These are phyloP conservation scores for Orthosia gothica DNA, from an alignment of 2,888 invertebrate genomes.

Conservation along the genomic window DNA sequence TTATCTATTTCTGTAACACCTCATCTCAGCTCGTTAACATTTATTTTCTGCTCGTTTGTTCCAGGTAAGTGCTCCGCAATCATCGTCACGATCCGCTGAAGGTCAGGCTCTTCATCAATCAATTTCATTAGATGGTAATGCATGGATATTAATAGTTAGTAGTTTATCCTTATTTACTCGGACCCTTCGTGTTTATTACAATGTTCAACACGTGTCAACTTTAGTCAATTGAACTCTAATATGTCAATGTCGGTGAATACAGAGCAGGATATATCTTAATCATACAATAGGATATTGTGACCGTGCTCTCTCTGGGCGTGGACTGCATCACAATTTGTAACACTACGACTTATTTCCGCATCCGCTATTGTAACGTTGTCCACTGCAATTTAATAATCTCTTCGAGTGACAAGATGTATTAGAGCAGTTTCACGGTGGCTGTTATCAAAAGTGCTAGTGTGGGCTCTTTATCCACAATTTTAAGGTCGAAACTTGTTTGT, in stretches of 20 bases:
- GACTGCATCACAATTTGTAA: constrained; percentile 78
- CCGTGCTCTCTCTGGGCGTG: constrained; percentile 52
- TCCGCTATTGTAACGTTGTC: constrained; percentile 79
- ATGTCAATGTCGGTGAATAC: constrained; percentile 63
- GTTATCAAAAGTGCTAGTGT: constrained; percentile 65
- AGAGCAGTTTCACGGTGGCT: constrained; percentile 78
- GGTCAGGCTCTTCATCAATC: constrained; percentile 69
- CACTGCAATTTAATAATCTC: constrained; percentile 86
- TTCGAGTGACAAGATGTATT: constrained; percentile 86
- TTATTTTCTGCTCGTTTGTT: constrained; percentile 76
- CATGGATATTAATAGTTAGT: constrained; percentile 40
- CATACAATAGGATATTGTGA: constrained; percentile 60
- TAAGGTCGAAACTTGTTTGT: constrained; percentile 85
- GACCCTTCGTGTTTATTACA: constrained; percentile 56
- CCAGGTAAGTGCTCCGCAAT: constrained; percentile 77
- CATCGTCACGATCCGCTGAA: constrained; percentile 66
- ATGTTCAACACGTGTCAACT: constrained; percentile 63
- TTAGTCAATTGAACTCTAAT: constrained; percentile 63
- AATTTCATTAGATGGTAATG: constrained; percentile 54
- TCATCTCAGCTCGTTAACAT: constrained; percentile 71
- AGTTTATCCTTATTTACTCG: constrained; percentile 51
- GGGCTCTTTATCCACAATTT: constrained; percentile 67
- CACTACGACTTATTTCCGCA: constrained; percentile 83
- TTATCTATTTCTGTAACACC: constrained; percentile 80
- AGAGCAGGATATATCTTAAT: constrained; percentile 60